Percentiles rank a stretch among this genome's conserved stretches.
These are phyloP conservation scores for Tupaia tana DNA, from an alignment of 2,113 vertebrate species.

Conservation along the genomic window DNA sequence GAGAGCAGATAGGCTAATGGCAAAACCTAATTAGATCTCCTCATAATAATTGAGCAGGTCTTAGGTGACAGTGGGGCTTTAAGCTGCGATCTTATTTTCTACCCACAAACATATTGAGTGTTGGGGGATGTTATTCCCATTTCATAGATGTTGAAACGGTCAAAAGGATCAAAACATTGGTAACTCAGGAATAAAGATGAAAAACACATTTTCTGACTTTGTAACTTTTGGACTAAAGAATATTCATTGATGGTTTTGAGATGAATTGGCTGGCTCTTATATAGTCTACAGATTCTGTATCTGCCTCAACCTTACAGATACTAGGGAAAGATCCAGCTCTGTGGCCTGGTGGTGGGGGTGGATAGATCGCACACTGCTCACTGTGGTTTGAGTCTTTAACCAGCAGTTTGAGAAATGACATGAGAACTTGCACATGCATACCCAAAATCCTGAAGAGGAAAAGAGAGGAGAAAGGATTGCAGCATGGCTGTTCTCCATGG, in stretches of 20 bases:
- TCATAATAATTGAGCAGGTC: background rate
- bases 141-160: background rate
- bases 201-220: background rate
- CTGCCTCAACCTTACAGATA: background rate
- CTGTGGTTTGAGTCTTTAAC: too few species aligned
- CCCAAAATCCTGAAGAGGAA: too few species aligned
- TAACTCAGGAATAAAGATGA: background rate
- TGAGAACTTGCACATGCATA: too few species aligned
- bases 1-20: background rate
- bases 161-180: background rate
- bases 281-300: background rate
- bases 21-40: background rate
- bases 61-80: background rate
- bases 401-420: too few species aligned
- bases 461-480: too few species aligned
- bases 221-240: background rate
- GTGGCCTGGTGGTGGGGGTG: too few species aligned
- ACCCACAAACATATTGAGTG: background rate
- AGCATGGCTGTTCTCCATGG: too few species aligned
- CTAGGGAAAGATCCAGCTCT: background rate
- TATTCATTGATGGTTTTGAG: background rate
- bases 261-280: background rate
- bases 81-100: background rate
- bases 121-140: background rate
- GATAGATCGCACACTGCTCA: too few species aligned